Evolutionary conservation across 2,888 invertebrate genomes (phyloP).

Genomic region (Terebella lapidaria): DNA sequence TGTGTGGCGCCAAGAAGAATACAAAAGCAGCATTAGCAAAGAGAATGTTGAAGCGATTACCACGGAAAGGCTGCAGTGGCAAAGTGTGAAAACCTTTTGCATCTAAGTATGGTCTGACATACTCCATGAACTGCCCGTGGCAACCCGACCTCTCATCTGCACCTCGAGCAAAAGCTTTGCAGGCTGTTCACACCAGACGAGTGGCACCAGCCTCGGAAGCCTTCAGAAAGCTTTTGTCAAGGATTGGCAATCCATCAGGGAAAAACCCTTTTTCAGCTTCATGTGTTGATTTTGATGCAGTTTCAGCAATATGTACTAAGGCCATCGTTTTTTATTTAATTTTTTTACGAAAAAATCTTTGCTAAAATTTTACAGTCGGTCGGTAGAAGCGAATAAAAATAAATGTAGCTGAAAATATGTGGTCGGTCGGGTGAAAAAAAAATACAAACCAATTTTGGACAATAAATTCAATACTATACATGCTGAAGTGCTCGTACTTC

Average conservation of each 20-base stretch:
- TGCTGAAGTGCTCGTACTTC: too few relatives aligned
- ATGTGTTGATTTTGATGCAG: neutral
- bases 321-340: too few relatives aligned
- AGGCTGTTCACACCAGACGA: neutral
- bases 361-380: too few relatives aligned
- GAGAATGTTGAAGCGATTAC: conserved; percentile 1
- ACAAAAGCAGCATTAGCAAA: neutral
- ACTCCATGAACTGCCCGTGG: neutral
- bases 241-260: neutral
- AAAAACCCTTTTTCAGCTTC: neutral
- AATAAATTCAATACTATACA: too few relatives aligned
- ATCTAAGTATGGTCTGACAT: neutral
- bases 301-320: conserved; percentile 25
- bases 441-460: too few relatives aligned
- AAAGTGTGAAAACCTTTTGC: neutral
- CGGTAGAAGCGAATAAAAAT: too few relatives aligned
- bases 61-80: neutral
- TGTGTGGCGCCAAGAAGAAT: conserved; percentile 1
- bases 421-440: too few relatives aligned
- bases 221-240: neutral
- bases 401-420: too few relatives aligned
- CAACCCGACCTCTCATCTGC: conserved; percentile 3
- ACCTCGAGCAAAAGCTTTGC: conserved; percentile 4
- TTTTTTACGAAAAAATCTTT: too few relatives aligned
- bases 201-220: neutral